Evolutionary conservation across 2,797 vertebrate species (phyloP).

Genomic region (Darevskia mixta): DNA sequence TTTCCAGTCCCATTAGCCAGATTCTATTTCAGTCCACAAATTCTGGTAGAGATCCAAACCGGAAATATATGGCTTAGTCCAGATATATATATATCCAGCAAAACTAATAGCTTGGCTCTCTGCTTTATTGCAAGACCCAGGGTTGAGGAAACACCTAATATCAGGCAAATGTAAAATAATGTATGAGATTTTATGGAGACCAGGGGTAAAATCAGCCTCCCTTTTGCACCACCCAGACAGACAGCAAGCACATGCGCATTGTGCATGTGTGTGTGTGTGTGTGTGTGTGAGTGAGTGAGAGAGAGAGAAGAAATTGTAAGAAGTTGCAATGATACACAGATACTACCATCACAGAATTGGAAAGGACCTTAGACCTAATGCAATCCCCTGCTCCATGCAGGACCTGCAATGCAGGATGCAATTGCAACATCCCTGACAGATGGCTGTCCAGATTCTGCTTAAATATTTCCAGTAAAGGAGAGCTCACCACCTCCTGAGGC

Average conservation of each 20-base stretch:
- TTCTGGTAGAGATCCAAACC: slow-evolving; percentile 33
- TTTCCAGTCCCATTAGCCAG: slow-evolving; percentile 48
- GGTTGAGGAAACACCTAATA: slow-evolving; percentile 31
- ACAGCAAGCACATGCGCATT: slow-evolving; percentile 2
- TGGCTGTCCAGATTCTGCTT: too few species aligned
- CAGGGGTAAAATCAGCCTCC: neutral
- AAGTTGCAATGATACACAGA: neutral
- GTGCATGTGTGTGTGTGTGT: too few species aligned
- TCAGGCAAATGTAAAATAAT: slow-evolving; percentile 13
- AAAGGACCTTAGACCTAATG: too few species aligned
- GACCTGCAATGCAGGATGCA: too few species aligned
- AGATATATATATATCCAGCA: slow-evolving; percentile 28
- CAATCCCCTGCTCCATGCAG: too few species aligned
- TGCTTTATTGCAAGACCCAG: slow-evolving; percentile 16
- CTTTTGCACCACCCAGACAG: neutral
- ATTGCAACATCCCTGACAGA: too few species aligned
- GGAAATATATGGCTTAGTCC: slow-evolving; percentile 21
- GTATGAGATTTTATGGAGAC: neutral
- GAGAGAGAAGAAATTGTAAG: neutral
- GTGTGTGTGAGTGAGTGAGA: too few species aligned
- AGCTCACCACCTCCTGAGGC: too few species aligned
- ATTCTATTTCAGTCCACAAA: slow-evolving; percentile 51
- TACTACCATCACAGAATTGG: neutral
- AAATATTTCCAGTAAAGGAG: too few species aligned
- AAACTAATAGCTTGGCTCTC: neutral